Conservation (phyloP, 2,888 invertebrate species). For the Plutella xylostella region DNA sequence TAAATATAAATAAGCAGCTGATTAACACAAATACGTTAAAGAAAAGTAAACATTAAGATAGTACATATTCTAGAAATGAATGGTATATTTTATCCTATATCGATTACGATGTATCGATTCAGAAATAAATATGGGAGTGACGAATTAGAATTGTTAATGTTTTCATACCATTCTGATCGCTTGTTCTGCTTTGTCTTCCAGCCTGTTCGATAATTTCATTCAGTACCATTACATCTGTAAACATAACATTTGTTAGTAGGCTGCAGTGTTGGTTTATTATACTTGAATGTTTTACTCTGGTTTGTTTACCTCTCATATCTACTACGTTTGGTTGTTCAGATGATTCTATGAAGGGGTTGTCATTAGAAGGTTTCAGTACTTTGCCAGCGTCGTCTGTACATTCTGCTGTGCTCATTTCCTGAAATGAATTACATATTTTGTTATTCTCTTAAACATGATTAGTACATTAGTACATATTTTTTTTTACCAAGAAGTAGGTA, state of each 20-base stretch:
- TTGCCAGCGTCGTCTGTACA: slow-evolving; percentile 84
- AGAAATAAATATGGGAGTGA: too few relatives aligned
- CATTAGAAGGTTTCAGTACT: slow-evolving; percentile 79
- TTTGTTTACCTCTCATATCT: slow-evolving; percentile 87
- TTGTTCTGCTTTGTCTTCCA: slow-evolving; percentile 86
- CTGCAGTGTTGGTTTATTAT: too few relatives aligned
- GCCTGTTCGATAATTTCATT: slow-evolving; percentile 98
- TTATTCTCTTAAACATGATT: too few relatives aligned
- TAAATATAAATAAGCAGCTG: too few relatives aligned
- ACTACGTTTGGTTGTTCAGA: slow-evolving; percentile 89
- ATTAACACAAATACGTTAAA: too few relatives aligned
- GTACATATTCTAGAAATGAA: too few relatives aligned
- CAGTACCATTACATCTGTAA: slow-evolving; percentile 95
- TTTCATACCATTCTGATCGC: slow-evolving; percentile 87
- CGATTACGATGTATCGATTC: too few relatives aligned
- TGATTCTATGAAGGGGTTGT: slow-evolving; percentile 93
- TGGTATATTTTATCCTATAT: too few relatives aligned
- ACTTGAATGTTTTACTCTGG: neutral
- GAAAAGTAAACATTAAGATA: too few relatives aligned
- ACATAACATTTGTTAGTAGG: too few relatives aligned
- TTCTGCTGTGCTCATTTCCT: slow-evolving; percentile 84
- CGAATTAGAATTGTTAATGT: neutral
- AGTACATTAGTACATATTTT: neutral
- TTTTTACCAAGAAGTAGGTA: neutral
- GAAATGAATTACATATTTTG: too few relatives aligned